These are phyloP conservation scores for Conistra vaccinii DNA, from an alignment of 2,888 invertebrate genomes.

Conservation along the genomic window DNA sequence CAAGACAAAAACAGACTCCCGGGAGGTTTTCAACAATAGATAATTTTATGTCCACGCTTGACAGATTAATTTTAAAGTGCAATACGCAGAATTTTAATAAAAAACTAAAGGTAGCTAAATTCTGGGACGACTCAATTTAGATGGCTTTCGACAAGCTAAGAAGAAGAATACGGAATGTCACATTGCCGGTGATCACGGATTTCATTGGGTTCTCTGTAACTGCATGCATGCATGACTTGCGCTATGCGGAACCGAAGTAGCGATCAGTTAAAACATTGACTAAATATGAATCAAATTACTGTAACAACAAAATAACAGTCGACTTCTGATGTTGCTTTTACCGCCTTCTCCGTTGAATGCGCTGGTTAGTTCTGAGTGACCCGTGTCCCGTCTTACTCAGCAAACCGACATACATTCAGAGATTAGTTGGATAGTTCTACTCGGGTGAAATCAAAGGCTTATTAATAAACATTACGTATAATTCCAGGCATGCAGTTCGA, in stretches of 20 bases:
- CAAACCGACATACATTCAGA: constrained; percentile 40
- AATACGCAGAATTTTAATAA: not conserved
- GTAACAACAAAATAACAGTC: constrained; percentile 23
- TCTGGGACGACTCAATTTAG: not conserved
- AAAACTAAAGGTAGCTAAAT: not conserved
- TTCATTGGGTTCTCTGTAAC: not conserved
- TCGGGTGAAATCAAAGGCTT: constrained; percentile 46
- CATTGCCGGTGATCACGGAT: not conserved
- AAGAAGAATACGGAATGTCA: not conserved
- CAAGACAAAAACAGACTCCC: not conserved
- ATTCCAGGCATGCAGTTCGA: constrained; percentile 41
- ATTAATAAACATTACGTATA: constrained; percentile 44
- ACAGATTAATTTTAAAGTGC: not conserved
- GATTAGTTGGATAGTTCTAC: constrained; percentile 61
- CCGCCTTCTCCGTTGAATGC: constrained; percentile 42
- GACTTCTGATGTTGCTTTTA: constrained; percentile 10
- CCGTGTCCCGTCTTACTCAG: constrained; percentile 17
- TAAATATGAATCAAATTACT: constrained; percentile 5
- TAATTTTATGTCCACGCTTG: too few relatives aligned
- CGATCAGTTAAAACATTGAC: not conserved
- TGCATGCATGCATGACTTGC: not conserved
- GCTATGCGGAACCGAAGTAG: constrained; percentile 32
- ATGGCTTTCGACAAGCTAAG: not conserved
- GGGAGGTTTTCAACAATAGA: too few relatives aligned
- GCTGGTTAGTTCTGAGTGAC: constrained; percentile 1